Evolutionary conservation across 2,888 invertebrate species (phyloP).

Genomic region (Dione juno): DNA sequence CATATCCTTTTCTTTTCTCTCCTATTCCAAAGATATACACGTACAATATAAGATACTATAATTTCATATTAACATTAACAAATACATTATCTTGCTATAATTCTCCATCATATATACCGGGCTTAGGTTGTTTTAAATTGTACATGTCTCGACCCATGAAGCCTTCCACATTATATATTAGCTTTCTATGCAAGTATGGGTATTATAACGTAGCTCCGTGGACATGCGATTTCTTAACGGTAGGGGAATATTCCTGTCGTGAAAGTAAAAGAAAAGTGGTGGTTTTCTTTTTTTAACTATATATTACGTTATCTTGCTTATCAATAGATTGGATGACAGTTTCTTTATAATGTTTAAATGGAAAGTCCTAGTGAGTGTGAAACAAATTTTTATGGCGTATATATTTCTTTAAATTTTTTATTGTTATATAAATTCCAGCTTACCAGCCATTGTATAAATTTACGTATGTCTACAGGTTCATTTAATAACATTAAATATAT

Average conservation of each 20-base stretch:
- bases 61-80: too few species aligned
- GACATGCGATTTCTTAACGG: conserved; percentile 36
- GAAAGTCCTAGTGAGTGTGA: not conserved
- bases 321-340: conserved; percentile 7
- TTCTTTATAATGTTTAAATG: conserved; percentile 8
- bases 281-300: conserved; percentile 23
- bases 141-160: conserved; percentile 20
- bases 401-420: too few species aligned
- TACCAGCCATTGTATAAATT: not conserved
- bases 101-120: not conserved
- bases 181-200: conserved; percentile 28
- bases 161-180: conserved; percentile 30
- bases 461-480: too few species aligned
- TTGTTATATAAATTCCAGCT: too few species aligned
- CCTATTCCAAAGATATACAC: too few species aligned
- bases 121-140: conserved; percentile 27
- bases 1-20: not conserved
- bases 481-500: too few species aligned
- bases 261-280: conserved; percentile 22
- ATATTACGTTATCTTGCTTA: conserved; percentile 12
- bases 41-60: too few species aligned
- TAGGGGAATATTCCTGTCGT: conserved; percentile 28
- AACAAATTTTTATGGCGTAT: not conserved
- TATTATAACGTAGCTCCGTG: conserved; percentile 26
- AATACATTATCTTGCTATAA: not conserved